Conservation (phyloP, 2,888 invertebrate species). For the Agonopterix alstromeriana region DNA sequence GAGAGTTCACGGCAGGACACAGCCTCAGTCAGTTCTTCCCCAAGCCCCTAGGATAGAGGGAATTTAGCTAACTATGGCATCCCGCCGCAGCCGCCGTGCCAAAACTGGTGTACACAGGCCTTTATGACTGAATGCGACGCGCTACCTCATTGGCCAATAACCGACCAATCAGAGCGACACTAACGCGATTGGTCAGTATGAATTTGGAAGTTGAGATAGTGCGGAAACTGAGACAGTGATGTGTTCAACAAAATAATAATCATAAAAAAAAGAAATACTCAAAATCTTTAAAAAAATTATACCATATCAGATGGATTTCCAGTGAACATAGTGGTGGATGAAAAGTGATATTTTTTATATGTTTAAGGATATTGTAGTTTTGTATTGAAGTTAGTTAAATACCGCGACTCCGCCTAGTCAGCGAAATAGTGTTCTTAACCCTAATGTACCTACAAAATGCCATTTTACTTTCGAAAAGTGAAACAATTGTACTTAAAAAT, state of each 20-base stretch:
- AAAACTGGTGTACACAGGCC: neutral
- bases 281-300: conserved; percentile 30
- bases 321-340: conserved; percentile 53
- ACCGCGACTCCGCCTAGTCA: conserved; percentile 69
- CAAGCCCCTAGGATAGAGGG: conserved; percentile 24
- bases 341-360: conserved; percentile 64
- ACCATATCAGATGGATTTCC: conserved; percentile 36
- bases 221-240: conserved; percentile 34
- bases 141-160: neutral
- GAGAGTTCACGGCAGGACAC: conserved; percentile 32
- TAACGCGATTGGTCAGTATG: neutral
- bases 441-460: conserved; percentile 1
- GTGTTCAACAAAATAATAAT: conserved; percentile 54
- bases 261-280: conserved; percentile 60
- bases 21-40: conserved; percentile 24
- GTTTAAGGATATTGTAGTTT: conserved; percentile 18
- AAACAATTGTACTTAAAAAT: conserved; percentile 43
- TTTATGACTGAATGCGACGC: neutral
- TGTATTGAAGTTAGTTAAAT: conserved; percentile 19
- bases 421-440: conserved; percentile 40
- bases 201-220: conserved; percentile 6
- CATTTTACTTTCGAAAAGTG: conserved; percentile 8
- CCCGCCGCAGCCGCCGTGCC: neutral
- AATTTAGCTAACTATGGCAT: no score
- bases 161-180: neutral